A percentile compares a stretch with the other conserved stretches of the same genome.
Conservation (phyloP, 92 coral and sea anemone genomes). For the Epizoanthus ramosus region DNA sequence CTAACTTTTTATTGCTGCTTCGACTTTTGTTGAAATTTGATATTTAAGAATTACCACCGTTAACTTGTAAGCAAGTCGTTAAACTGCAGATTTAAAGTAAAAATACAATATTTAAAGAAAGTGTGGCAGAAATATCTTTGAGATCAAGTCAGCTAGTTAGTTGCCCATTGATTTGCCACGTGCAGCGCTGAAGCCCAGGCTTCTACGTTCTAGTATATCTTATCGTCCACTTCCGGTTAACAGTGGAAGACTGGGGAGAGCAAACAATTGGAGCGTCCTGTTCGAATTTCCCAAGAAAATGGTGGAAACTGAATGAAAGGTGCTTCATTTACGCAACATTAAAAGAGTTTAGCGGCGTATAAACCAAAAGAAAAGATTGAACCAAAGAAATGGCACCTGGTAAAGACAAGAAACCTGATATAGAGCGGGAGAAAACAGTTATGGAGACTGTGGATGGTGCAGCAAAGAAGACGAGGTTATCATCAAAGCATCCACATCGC, state of each 20-base stretch:
- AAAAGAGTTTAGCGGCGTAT: neutral
- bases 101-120: too few relatives aligned
- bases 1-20: too few relatives aligned
- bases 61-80: too few relatives aligned
- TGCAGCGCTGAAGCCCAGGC: conserved; percentile 30
- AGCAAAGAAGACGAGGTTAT: neutral
- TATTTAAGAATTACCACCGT: too few relatives aligned
- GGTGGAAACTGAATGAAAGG: neutral
- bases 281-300: conserved; percentile 26
- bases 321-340: neutral
- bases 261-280: conserved; percentile 11
- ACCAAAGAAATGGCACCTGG: conserved; percentile 23
- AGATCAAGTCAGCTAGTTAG: too few relatives aligned
- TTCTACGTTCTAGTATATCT: too few relatives aligned
- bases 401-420: neutral
- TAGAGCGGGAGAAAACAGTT: conserved; percentile 14
- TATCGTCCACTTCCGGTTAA: neutral
- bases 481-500: neutral
- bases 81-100: too few relatives aligned
- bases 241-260: conserved; percentile 13
- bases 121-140: too few relatives aligned
- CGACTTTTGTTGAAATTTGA: too few relatives aligned
- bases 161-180: conserved; percentile 36
- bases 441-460: neutral
- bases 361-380: neutral